Base-by-base conservation (phyloP, 1,140 invertebrate genomes). In the Gerris buenoi region DNA sequence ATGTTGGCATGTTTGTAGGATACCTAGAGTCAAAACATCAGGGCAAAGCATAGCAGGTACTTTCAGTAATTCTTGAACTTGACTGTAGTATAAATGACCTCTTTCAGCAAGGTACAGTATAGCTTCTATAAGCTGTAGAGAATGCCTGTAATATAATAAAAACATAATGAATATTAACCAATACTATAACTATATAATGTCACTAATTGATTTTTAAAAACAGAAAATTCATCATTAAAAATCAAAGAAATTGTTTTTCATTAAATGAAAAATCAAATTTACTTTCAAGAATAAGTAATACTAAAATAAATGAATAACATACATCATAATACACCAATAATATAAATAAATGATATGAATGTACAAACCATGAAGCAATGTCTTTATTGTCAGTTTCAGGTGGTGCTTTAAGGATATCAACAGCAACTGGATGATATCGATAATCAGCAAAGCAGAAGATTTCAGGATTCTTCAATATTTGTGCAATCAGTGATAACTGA, bases 371-470 rank as follows among this genome's bases (percentile, higher is more conserved):
- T 2, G 88, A 90, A 46, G 86, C 84, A 29, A 95, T 85, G 76
- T 96, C 93, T 75, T 95, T 93, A 72, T 93, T 93, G 65, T 97
- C 93, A 25, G 83, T 82, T 81, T 97, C 95, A 0, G 94, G 94
- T 18, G 89, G 86, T 22, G 91, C 88, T 79, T 98, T 98, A 13
- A 98, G 76, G 67, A 92, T 84, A 71, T 97, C 93, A 66, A 93
- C 87, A 1, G 86, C 80, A 1, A 95, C 91, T 5, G 89, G 83
- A 72, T 88, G 88, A 76, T 88, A 93, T 0, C 88, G 86, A 79
- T 92, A 89, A 77, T 98, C 95, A 63, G 90, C 88, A 76, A 98
- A 93, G 74, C 90, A 94, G 77, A 98, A 96, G 29, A 98, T 84
- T 77, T 98, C 95, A 0, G 91, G 85, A 79, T 93, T 87, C 74